These are phyloP conservation scores for Frieseomelitta varia DNA, from an alignment of 1,140 invertebrate species.

Conservation along the genomic window DNA sequence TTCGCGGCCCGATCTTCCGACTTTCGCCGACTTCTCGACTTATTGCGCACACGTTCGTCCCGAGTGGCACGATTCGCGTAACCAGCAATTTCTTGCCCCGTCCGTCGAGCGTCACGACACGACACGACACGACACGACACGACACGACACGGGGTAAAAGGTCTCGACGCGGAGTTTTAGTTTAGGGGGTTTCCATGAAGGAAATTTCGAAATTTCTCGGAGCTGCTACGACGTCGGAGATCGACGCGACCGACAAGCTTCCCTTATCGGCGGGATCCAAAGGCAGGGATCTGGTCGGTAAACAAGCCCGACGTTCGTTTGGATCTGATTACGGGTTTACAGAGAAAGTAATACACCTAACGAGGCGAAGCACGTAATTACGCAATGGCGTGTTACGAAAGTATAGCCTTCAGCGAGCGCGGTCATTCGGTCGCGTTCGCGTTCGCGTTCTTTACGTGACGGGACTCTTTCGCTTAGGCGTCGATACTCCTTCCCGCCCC, in stretches of 20 bases:
- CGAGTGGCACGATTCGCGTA: too few species aligned
- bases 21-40: background rate
- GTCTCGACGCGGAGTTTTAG: background rate
- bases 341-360: constrained; percentile 79
- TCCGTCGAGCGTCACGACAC: constrained; percentile 25
- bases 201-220: constrained; percentile 52
- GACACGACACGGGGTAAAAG: background rate
- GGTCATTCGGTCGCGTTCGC: constrained; percentile 46
- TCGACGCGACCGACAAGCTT: constrained; percentile 28
- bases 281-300: constrained; percentile 55
- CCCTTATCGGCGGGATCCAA: constrained; percentile 50
- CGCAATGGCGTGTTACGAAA: constrained; percentile 78
- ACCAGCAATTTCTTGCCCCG: constrained; percentile 5
- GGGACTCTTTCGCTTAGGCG: background rate
- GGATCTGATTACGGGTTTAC: constrained; percentile 72
- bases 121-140: too few species aligned
- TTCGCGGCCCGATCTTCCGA: background rate
- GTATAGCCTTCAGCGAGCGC: constrained; percentile 58
- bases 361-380: constrained; percentile 79
- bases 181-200: constrained; percentile 23
- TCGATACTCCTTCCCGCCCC: constrained; percentile 30
- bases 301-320: constrained; percentile 66
- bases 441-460: constrained; percentile 49
- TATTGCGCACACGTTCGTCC: background rate
- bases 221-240: constrained; percentile 28